A percentile compares a stretch with the other conserved stretches of the same genome.
Evolutionary conservation across 1,140 invertebrate genomes (phyloP).

Genomic region (Drosophila lini): DNA sequence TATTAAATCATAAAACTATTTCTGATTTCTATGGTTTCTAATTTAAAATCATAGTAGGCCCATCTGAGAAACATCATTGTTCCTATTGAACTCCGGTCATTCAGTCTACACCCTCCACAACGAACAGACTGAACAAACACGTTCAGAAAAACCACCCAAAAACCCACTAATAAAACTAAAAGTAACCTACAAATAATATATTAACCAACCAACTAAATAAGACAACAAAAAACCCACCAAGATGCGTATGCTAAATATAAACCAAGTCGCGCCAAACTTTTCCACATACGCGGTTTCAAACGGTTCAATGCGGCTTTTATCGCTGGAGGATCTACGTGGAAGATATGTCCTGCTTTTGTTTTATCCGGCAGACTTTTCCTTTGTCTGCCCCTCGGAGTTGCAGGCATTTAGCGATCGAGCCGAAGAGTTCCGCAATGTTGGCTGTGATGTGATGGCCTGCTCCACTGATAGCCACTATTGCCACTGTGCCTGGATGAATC

Average conservation of each 20-base stretch:
- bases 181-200: not conserved
- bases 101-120: not conserved
- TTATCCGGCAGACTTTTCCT: constrained; percentile 98
- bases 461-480: constrained; percentile 96
- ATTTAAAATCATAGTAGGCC: not conserved
- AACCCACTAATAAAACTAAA: not conserved
- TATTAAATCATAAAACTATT: too few relatives aligned
- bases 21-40: not conserved
- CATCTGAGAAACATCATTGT: not conserved
- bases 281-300: constrained; percentile 91
- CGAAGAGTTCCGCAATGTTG: constrained; percentile 93
- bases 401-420: constrained; percentile 95
- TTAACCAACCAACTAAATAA: too few relatives aligned
- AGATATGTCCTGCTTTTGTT: constrained; percentile 98
- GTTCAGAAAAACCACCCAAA: not conserved
- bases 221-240: not conserved
- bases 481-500: constrained; percentile 97
- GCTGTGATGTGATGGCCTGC: constrained; percentile 92
- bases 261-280: constrained; percentile 91
- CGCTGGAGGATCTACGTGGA: constrained; percentile 93
- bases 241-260: constrained; percentile 47
- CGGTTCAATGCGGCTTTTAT: constrained; percentile 94
- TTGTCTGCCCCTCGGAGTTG: constrained; percentile 97
- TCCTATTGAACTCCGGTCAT: not conserved
- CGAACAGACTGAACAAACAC: not conserved